Evolutionary conservation across 2,888 invertebrate species (phyloP), one percentile per base, ranked within the genome.

Genomic region (Eueremaeus valkanovi): DNA sequence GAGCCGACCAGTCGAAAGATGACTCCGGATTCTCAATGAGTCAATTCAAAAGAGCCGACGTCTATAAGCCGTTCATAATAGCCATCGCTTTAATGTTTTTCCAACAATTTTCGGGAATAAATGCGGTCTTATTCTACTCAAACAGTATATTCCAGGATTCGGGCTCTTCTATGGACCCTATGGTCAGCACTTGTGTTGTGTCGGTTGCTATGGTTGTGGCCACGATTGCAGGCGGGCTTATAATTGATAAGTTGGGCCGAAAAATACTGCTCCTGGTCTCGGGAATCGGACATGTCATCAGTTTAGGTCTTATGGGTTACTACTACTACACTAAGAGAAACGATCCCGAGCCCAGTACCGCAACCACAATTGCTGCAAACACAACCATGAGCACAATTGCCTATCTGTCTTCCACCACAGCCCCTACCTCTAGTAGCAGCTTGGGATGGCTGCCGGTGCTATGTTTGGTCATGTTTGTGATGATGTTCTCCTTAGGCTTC

Each of bases 111-210:
- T 92, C 91, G 81, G 96, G 96, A 66, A 95, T 96, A 79, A 97
- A 97, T 83, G 95, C 95, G 13, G 91, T 97, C 58, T 93, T 96
- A 82, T 96, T 96, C 84, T 96, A 95, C 82, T 92, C 95, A 3
- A 87, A 87, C 0, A 83, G 86, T 63, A 95, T 97, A 16, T 77
- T 77, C 55, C 36, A 58, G 8, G 45, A 72, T 1, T 31, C 74
- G 5, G 75, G 75, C n/a, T 40, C 42, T 29, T 18, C 31, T n/a
- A 63, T 75, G 29, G 49, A 92, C 82, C 88, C 89, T 81, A 89
- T 91, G 82, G 77, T 90, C 27, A 89, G 91, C 79, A 91, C 93
- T 70, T 92, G 94, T 73, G 90, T 95, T 78, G 90, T 96, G 36
- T 95, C 94, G 21, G 82, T 90, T 36, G 94, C 95, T 0, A 95